Base-by-base conservation (phyloP, 1,140 invertebrate species). In the Lepidurus apus region DNA sequence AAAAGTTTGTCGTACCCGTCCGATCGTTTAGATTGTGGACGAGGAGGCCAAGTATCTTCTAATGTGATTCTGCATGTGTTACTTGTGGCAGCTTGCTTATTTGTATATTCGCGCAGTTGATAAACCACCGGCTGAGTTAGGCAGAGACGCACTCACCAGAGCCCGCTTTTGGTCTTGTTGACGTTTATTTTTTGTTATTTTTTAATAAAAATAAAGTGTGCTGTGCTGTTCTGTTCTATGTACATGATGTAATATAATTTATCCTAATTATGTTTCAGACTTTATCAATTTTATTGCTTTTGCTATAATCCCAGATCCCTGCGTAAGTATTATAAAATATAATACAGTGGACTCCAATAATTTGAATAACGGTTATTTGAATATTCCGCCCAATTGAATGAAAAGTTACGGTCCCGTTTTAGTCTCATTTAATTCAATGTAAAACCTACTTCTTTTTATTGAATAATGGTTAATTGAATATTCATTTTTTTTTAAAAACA, bases 31-130 rank as follows among this genome's bases (percentile, higher is more conserved):
- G 74, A 47, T 13, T 43, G 74, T n/a, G 42, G 42, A 75, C 44
- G 75, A 24, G 44, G 75, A 65, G 10, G 44, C n/a, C 65, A 45
- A 76, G 75, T 76, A 26, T 24, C 77, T 43, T 26, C 47, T 11
- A 34, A 26, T 74, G n/a, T 26, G 43, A 43, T 26, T 43, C 74
- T 74, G 24, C 26, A 34, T 74, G 21, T 42, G 34, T 26, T 43
- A 26, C n/a, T 43, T 13, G 24, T 53, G 43, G 45, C 78, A 81
- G 80, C 78, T 78, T 45, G 76, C 77, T 43, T 74, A 80, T 44
- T 80, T 80, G 80, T 78, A 80, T 13, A 65, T 65, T 65, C 53
- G 53, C 21, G 53, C 53, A 65, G 53, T 65, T 65, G 53, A 65
- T 21, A 13, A 9, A 43, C 45, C 8, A 17, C 47, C 47, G 43